phyloP scores from a whole-genome alignment of 2,888 invertebrate genomes.

The Oscheius sp. region DNA sequence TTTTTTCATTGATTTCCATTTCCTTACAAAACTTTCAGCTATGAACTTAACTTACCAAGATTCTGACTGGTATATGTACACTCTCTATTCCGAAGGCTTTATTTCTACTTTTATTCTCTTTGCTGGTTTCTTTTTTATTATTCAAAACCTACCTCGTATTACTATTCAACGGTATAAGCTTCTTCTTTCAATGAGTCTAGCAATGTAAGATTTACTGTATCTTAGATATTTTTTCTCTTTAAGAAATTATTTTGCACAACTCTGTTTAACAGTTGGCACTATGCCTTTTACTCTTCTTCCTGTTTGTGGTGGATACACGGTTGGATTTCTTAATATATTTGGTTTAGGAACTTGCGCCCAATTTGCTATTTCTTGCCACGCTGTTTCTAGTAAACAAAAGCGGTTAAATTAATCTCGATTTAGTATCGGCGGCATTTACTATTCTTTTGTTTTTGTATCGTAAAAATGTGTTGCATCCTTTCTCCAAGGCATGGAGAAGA shows the following conservation, averaged over 20 bases:
- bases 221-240: background rate
- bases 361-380: slow-evolving; percentile 2
- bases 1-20: too few species aligned
- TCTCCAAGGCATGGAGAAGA: background rate
- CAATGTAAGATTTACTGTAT: background rate
- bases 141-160: background rate
- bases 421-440: slow-evolving; percentile 3
- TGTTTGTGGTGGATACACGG: slow-evolving; percentile 20
- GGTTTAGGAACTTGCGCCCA: slow-evolving; percentile 4
- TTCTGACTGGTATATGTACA: slow-evolving; percentile 2
- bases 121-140: background rate
- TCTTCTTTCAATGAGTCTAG: background rate
- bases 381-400: background rate
- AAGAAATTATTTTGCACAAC: slow-evolving; percentile 11
- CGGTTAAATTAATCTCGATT: background rate
- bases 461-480: background rate
- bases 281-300: slow-evolving; percentile 21
- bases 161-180: background rate
- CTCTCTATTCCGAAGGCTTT: background rate
- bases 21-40: too few species aligned
- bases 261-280: slow-evolving; percentile 4
- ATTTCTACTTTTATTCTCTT: slow-evolving; percentile 5
- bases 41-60: slow-evolving; percentile 1
- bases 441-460: slow-evolving; percentile 7
- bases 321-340: slow-evolving; percentile 3